Evolutionary conservation across 2,797 vertebrate genomes (phyloP), one percentile per base, ranked within the genome.

Genomic region (Sebastes nivosus): DNA sequence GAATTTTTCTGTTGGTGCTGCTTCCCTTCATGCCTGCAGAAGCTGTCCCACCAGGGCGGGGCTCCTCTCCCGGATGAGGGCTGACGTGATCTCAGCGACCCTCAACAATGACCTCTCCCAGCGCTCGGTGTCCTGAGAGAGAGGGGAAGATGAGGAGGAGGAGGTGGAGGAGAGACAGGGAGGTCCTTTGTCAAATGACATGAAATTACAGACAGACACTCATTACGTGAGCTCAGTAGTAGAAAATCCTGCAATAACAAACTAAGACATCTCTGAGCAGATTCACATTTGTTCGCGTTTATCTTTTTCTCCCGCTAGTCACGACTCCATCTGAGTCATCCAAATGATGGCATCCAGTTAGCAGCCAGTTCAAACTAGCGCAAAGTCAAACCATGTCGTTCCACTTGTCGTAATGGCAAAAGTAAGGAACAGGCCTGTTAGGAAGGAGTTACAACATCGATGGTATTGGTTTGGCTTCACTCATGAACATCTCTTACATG

Each of bases 1-100:
- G 65, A n/a, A 16, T 42, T 65, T 71, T 78, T 77, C n/a, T 67
- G 46, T 7, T 13, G 46, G 2, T 20, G 67, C 42, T 20, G 20
- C 16, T 9, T 72, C 67, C 29, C 72, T 46, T 96, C 93, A 96
- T 0, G 92, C 94, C 74, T 91, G 92, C 74, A 96, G 90, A 72
- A 96, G 77, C 81, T 96, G 96, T 66, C 96, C 96, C 36, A 89
- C 92, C 78, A 96, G 88, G 65, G 91, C 91, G 2, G 93, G 76
- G 73, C 87, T 96, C 83, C 95, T 81, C 22, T 95, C 94, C 67
- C 82, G 92, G 80, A 96, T 93, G 83, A 96, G 90, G 42, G 93
- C 76, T 2, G 83, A 74, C 1, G 86, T 79, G 46, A 96, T 94
- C 79, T 94, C 90, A 32, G 92, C 83, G 6, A 93, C 87, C 82